Conservation (phyloP, 2,888 invertebrate genomes). For the Meloe dianella region DNA sequence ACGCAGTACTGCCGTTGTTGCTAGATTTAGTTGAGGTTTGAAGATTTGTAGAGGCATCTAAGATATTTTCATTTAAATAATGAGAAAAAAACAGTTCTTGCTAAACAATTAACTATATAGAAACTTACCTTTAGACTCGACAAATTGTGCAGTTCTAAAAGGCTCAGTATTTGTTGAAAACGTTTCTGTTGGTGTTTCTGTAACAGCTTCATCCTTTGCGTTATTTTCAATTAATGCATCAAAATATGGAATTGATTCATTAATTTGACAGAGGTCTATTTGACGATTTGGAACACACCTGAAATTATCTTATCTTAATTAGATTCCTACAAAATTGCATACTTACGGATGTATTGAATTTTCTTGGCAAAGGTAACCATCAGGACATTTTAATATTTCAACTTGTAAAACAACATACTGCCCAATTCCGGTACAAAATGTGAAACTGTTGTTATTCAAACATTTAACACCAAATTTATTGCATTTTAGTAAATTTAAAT, state of each 20-base stretch:
- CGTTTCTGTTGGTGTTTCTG: no score
- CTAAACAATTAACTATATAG: no score
- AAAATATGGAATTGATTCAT: not conserved
- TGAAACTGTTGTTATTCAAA: conserved; percentile 8
- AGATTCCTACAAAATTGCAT: not conserved
- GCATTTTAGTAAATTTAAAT: not conserved
- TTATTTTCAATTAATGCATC: not conserved
- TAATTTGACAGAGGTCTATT: not conserved
- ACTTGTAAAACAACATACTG: not conserved
- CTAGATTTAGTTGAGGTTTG: no score
- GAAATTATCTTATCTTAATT: not conserved
- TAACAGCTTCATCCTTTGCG: not conserved
- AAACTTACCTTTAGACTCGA: no score
- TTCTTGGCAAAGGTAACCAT: conserved; percentile 19
- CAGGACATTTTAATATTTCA: conserved; percentile 12
- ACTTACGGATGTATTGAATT: conserved; percentile 16
- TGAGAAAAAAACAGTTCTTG: no score
- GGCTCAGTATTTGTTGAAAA: no score
- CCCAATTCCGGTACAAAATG: not conserved
- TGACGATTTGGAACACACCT: conserved; percentile 15
- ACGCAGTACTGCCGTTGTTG: no score
- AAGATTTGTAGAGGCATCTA: not conserved
- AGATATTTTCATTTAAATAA: no score
- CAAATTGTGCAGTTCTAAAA: no score
- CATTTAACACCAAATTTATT: not conserved